These are phyloP conservation scores for Apodemia arnacis DNA, from an alignment of 2,888 invertebrate genomes.

Conservation along the genomic window DNA sequence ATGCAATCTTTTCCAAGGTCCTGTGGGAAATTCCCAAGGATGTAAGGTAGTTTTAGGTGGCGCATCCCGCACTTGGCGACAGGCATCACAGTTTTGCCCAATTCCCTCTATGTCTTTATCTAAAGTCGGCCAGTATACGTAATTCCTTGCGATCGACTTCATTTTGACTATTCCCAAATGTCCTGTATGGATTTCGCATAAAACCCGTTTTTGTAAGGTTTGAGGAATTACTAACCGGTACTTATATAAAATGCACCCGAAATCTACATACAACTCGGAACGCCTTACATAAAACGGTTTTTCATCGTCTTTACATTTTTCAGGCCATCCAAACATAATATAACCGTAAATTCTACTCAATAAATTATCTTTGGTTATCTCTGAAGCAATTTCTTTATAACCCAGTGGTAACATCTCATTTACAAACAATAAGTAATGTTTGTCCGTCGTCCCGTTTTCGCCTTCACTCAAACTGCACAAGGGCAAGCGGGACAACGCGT, in stretches of 20 bases:
- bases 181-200: slow-evolving; percentile 30
- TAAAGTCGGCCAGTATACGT: slow-evolving; percentile 25
- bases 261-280: slow-evolving; percentile 38
- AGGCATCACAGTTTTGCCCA: slow-evolving; percentile 6
- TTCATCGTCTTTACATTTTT: slow-evolving; percentile 42
- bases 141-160: slow-evolving; percentile 33
- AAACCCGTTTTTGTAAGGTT: slow-evolving; percentile 10
- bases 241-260: slow-evolving; percentile 43
- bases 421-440: slow-evolving; percentile 40
- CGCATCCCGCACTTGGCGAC: slow-evolving; percentile 3
- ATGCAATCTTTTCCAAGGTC: not conserved
- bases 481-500: slow-evolving; percentile 73
- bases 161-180: slow-evolving; percentile 34
- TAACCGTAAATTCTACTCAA: slow-evolving; percentile 70
- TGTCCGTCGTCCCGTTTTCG: slow-evolving; percentile 22
- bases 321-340: slow-evolving; percentile 76
- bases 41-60: not conserved
- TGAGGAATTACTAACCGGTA: slow-evolving; percentile 12
- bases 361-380: slow-evolving; percentile 52
- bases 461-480: too few species aligned
- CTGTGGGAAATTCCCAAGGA: not conserved
- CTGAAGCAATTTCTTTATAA: slow-evolving; percentile 55
- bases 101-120: slow-evolving; percentile 22
- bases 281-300: slow-evolving; percentile 59
- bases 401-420: slow-evolving; percentile 51